Evolutionary conservation across 2,888 invertebrate genomes (phyloP).

Genomic region (Limnephilus auricula): DNA sequence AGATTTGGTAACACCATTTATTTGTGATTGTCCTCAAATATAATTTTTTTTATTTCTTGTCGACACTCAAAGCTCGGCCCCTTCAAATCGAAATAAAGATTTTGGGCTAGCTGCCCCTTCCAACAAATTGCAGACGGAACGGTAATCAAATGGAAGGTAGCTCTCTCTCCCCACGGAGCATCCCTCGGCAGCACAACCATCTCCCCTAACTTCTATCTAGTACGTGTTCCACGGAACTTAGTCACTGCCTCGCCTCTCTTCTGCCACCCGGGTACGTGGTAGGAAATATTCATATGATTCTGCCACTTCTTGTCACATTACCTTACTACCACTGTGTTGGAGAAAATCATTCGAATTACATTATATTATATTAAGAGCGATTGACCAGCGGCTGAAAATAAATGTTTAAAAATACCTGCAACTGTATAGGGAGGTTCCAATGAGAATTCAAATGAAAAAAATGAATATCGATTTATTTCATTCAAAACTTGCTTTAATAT

Average conservation of each 20-base stretch:
- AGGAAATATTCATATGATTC: slow-evolving; percentile 51
- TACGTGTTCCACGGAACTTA: slow-evolving; percentile 46
- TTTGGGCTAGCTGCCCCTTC: slow-evolving; percentile 55
- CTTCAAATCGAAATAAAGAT: slow-evolving; percentile 60
- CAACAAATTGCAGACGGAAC: slow-evolving; percentile 63
- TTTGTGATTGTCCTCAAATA: neutral
- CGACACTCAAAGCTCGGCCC: neutral
- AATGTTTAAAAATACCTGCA: no score
- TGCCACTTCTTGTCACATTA: slow-evolving; percentile 48
- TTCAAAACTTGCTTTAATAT: no score
- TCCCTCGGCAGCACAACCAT: slow-evolving; percentile 37
- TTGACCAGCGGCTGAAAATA: no score
- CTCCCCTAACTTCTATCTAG: slow-evolving; percentile 46
- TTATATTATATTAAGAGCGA: no score
- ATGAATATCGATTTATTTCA: no score
- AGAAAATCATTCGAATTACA: neutral
- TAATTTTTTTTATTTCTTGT: neutral
- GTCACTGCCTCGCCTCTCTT: slow-evolving; percentile 11
- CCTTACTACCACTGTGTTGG: neutral
- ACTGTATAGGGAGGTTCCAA: no score
- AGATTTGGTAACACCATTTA: no score
- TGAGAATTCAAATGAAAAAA: no score
- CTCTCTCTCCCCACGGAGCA: slow-evolving; percentile 50
- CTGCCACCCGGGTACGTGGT: slow-evolving; percentile 30
- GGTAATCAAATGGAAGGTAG: slow-evolving; percentile 65